Evolutionary conservation across 2,113 vertebrate genomes (phyloP).

Genomic region (Malurus alboscapulatus): DNA sequence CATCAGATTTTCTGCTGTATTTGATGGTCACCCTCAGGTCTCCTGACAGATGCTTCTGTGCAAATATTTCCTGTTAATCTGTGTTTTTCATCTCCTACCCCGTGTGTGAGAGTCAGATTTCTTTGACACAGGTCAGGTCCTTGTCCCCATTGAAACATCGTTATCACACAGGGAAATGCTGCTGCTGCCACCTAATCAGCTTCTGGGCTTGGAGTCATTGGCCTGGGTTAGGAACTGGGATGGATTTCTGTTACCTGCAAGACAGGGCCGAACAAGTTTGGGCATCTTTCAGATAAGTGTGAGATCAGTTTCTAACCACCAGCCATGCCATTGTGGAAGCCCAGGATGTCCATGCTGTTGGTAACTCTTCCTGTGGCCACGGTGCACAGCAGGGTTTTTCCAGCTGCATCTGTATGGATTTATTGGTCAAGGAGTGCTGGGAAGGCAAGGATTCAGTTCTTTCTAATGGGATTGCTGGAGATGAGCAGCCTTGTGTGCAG

Average conservation of each 20-base stretch:
- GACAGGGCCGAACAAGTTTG: not conserved
- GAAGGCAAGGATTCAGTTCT: not conserved
- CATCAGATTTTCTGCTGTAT: not conserved
- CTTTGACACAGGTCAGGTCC: not conserved
- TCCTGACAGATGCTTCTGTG: not conserved
- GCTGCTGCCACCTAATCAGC: not conserved
- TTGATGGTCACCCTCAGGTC: not conserved
- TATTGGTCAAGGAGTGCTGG: not conserved
- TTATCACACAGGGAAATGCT: not conserved
- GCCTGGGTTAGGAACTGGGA: not conserved
- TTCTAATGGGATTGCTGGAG: not conserved
- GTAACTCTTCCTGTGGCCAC: not conserved
- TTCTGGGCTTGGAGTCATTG: not conserved
- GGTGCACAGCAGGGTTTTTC: not conserved
- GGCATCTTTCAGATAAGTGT: not conserved
- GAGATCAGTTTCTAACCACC: not conserved
- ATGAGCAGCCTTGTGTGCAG: not conserved
- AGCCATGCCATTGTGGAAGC: not conserved
- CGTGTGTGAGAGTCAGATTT: not conserved
- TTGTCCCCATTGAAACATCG: not conserved
- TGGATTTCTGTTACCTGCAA: not conserved
- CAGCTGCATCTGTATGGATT: not conserved
- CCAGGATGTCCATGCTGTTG: not conserved
- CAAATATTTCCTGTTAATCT: not conserved
- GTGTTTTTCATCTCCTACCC: not conserved